Conservation (phyloP, 2,888 invertebrate species). For the Embidobia sp. region DNA sequence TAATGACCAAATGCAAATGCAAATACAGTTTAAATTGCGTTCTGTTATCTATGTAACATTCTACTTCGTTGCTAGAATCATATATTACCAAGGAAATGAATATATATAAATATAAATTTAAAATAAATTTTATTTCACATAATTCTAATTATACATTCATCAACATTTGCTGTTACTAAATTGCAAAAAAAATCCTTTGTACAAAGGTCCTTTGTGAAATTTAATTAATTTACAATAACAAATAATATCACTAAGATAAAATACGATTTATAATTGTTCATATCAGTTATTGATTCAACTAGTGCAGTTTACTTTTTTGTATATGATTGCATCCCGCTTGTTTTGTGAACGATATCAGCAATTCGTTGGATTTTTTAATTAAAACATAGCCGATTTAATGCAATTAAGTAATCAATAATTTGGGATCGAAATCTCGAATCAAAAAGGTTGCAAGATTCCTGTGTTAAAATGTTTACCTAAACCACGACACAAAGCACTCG, state of each 20-base stretch:
- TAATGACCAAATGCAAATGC: slow-evolving; percentile 79
- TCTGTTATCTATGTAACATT: slow-evolving; percentile 65
- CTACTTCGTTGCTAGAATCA: slow-evolving; percentile 3
- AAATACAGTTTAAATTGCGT: slow-evolving; percentile 75
- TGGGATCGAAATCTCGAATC: neutral
- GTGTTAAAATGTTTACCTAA: slow-evolving; percentile 34
- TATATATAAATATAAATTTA: neutral
- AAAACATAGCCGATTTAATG: neutral
- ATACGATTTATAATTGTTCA: too few species aligned
- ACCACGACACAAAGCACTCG: slow-evolving; percentile 23
- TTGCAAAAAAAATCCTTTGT: too few species aligned
- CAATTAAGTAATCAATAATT: slow-evolving; percentile 3
- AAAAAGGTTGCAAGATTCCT: slow-evolving; percentile 16
- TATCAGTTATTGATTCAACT: too few species aligned
- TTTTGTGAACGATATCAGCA: too few species aligned
- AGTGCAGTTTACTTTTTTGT: too few species aligned
- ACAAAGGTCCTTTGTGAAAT: too few species aligned
- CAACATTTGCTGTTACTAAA: too few species aligned
- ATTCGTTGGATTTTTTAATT: too few species aligned
- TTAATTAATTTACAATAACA: too few species aligned
- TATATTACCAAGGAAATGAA: neutral
- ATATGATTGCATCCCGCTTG: too few species aligned
- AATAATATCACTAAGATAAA: too few species aligned
- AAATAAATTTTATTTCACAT: neutral
- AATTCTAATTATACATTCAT: too few species aligned